phyloP scores from a whole-genome alignment of 2,888 invertebrate species.

The Parthenolecanium corni region DNA sequence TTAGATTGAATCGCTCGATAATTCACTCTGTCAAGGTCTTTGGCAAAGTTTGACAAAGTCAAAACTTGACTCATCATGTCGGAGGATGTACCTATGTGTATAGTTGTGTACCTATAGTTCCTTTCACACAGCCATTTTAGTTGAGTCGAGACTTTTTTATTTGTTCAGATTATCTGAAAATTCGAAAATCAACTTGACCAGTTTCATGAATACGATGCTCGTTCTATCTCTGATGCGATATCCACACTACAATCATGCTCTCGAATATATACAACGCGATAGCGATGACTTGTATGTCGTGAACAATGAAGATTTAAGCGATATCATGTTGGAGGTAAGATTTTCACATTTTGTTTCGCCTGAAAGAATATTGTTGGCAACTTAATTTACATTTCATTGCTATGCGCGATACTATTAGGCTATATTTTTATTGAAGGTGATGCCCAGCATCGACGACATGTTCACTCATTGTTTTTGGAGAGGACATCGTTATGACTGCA shows the following conservation, averaged over 20 bases:
- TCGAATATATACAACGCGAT: constrained; percentile 9
- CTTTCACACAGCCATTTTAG: too few species aligned
- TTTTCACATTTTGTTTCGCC: too few species aligned
- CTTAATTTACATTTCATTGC: too few species aligned
- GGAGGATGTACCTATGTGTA: too few species aligned
- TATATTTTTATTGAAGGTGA: constrained; percentile 18
- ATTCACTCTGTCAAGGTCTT: too few species aligned
- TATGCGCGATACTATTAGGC: background rate
- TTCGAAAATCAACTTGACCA: constrained; percentile 2
- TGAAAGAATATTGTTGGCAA: too few species aligned
- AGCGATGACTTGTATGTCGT: constrained; percentile 1
- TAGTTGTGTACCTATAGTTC: too few species aligned
- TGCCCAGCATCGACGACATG: constrained; percentile 29
- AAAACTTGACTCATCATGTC: too few species aligned
- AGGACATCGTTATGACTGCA: constrained; percentile 26
- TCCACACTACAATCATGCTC: constrained; percentile 29
- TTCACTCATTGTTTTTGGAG: constrained; percentile 31
- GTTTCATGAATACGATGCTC: constrained; percentile 24
- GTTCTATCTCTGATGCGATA: constrained; percentile 25
- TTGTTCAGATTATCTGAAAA: constrained; percentile 11
- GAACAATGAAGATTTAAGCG: constrained; percentile 17
- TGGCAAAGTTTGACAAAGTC: too few species aligned
- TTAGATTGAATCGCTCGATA: too few species aligned
- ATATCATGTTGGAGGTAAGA: constrained; percentile 30
- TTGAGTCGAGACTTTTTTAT: too few species aligned